Base-by-base conservation (phyloP, 2,797 vertebrate species). In the Dendrocincla tyrannina region DNA sequence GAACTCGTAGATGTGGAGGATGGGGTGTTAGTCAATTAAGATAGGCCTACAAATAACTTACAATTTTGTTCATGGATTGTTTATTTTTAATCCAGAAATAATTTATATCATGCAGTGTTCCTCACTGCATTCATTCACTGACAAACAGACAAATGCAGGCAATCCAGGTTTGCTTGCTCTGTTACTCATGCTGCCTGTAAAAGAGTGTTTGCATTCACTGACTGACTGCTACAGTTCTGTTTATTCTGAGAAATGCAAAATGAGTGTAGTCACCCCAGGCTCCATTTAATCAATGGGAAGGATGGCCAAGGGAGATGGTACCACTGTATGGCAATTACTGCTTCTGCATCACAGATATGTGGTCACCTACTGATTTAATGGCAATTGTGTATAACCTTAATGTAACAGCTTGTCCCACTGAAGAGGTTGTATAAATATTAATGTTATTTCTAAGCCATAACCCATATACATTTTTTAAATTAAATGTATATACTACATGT, bases 391-490 rank as follows among this genome's bases (percentile, higher is more conserved):
- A 0, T 18, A 64, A 60, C 5, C 32, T 8, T 53, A 32, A 55
- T 33, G 25, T 12, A 75, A 33, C 13, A 76, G 17, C 23, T 75
- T 73, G n/a, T 78, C 27, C 27, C 72, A 30, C 30, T 39, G 35
- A 84, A 89, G 47, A 32, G 13, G 2, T 17, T 85, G 24, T 46
- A 82, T 68, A 88, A 85, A 85, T 93, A 91, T 55, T 74, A 24
- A 77, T 64, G 10, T 75, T 30, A 80, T 72, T 91, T 86, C 58
- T 80, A 90, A 91, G 12, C 11, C 39, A 59, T 81, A 69, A 80
- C 7, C 17, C 5, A 22, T 41, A 75, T 5, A 37, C 2, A 10
- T 62, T 85, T 89, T 80, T 76, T 7, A 44, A 88, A 88, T 69
- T 67, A 84, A 84, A 73, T n/a, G 14, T 69, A 69, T 17, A 17